Conservation (phyloP, 2,888 invertebrate genomes). For the Stomorhina lunata region DNA sequence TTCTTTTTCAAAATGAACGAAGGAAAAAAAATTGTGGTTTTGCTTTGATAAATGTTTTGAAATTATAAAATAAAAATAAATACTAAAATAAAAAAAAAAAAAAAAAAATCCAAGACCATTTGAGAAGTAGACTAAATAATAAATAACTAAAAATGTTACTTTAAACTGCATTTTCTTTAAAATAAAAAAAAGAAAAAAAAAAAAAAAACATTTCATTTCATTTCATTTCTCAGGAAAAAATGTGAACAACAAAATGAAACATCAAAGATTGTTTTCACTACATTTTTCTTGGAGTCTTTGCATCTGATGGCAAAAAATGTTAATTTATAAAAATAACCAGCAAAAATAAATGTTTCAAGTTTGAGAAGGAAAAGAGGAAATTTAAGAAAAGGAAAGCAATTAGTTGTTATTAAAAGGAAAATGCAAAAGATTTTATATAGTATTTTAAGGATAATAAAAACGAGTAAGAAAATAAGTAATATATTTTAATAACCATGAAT, state of each 20-base stretch:
- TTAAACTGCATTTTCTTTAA: not conserved
- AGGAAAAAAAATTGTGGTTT: slow-evolving; percentile 61
- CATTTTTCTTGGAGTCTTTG: not conserved
- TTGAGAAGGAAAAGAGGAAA: not conserved
- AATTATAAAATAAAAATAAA: slow-evolving; percentile 44
- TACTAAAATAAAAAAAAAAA: not conserved
- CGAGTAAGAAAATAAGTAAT: not conserved
- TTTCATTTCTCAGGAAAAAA: no score
- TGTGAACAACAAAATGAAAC: slow-evolving; percentile 16
- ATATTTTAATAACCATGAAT: not conserved
- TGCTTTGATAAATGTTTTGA: slow-evolving; percentile 58
- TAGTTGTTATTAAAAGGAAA: slow-evolving; percentile 39
- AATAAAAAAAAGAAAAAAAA: not conserved
- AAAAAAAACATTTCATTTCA: no score
- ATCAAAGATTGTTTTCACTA: slow-evolving; percentile 26
- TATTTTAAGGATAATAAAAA: not conserved
- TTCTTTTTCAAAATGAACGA: no score
- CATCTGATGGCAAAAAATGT: slow-evolving; percentile 7
- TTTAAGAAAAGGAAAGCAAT: slow-evolving; percentile 51
- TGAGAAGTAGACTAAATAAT: slow-evolving; percentile 18
- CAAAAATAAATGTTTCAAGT: slow-evolving; percentile 9
- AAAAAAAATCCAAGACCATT: slow-evolving; percentile 21
- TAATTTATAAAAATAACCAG: slow-evolving; percentile 40
- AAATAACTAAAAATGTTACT: slow-evolving; percentile 11
- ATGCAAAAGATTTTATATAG: not conserved